Base-by-base conservation (phyloP, 2,113 vertebrate species). In the Neodon shergylaensis region DNA sequence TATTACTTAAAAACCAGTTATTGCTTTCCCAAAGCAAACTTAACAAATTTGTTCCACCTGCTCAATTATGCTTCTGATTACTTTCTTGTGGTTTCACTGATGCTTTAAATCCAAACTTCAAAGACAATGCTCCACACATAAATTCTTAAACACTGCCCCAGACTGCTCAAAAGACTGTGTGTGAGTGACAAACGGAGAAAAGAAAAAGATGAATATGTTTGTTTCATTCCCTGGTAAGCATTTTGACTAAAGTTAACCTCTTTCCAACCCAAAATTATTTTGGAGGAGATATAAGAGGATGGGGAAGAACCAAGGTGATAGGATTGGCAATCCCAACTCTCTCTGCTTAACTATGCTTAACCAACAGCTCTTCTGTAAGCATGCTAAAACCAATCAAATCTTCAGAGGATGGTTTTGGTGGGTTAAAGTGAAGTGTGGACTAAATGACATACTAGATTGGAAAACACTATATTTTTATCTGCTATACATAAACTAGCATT, bases 1-100 rank as follows among this genome's bases (percentile, higher is more conserved):
- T 98, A 98, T 98, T 98, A 97, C 97, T 98, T 97, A 97, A 98
- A 97, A 98, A 97, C 96, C 92, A 97, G 94, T 98, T 98, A 98
- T 96, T 98, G 95, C 98, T 98, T 98, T 97, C 96, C 93, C 96
- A 97, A 98, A 98, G 98, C 96, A 98, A 97, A 97, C 96, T 98
- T 98, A 98, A 98, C 95, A 98, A 97, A 98, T 98, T 98, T 98
- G 97, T 98, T 98, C 94, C 95, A 98, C 97, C 95, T 98, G 97
- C 92, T 98, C 96, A 97, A 88, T 98, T 98, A 98, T 97, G 95
- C 86, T 88, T 94, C 95, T 66, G 54, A 97, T 98, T 97, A 70
- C 96, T 98, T 98, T 98, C 97, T 97, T 98, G 96, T 97, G 97
- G 97, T 98, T 98, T 98, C 97, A 97, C 81, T 98, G 95, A 98